Evolutionary conservation across 92 coral and sea anemone species (phyloP).

Genomic region (Porites cylindrica): DNA sequence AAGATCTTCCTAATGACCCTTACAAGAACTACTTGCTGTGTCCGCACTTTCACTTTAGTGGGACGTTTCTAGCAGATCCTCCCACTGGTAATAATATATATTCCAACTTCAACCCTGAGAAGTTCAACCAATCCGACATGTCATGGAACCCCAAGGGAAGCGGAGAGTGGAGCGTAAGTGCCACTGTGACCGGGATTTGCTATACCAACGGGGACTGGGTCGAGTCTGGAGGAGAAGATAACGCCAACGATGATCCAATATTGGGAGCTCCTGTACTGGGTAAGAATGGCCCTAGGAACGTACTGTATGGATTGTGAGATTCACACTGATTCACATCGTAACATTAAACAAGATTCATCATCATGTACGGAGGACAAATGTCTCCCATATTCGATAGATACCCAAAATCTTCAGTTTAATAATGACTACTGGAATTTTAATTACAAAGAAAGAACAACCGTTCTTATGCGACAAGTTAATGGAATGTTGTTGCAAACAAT

Average conservation of each 20-base stretch:
- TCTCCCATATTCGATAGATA: too few relatives aligned
- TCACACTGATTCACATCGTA: too few relatives aligned
- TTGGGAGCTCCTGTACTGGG: constrained; percentile 5
- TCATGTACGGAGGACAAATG: too few relatives aligned
- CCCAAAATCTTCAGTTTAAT: too few relatives aligned
- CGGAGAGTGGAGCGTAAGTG: constrained; percentile 55
- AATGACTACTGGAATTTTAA: too few relatives aligned
- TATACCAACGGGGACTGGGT: constrained; percentile 39
- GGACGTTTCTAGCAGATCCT: constrained; percentile 49
- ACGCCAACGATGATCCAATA: not conserved
- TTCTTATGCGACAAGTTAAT: too few relatives aligned
- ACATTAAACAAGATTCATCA: too few relatives aligned
- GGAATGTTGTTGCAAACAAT: too few relatives aligned
- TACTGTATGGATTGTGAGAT: too few relatives aligned
- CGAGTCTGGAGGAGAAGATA: not conserved
- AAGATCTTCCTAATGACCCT: constrained; percentile 28
- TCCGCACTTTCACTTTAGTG: constrained; percentile 71
- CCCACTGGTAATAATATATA: constrained; percentile 61
- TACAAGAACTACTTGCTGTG: constrained; percentile 52
- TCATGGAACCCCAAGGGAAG: constrained; percentile 62
- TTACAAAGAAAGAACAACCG: too few relatives aligned
- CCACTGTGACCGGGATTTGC: constrained; percentile 49
- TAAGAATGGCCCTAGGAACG: not conserved
- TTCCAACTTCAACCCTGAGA: constrained; percentile 48
- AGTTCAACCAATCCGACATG: constrained; percentile 9